Percentiles rank a stretch among this genome's conserved stretches.
Evolutionary conservation across 2,797 vertebrate species (phyloP).

Genomic region (Microctenopoma steveboyesi): DNA sequence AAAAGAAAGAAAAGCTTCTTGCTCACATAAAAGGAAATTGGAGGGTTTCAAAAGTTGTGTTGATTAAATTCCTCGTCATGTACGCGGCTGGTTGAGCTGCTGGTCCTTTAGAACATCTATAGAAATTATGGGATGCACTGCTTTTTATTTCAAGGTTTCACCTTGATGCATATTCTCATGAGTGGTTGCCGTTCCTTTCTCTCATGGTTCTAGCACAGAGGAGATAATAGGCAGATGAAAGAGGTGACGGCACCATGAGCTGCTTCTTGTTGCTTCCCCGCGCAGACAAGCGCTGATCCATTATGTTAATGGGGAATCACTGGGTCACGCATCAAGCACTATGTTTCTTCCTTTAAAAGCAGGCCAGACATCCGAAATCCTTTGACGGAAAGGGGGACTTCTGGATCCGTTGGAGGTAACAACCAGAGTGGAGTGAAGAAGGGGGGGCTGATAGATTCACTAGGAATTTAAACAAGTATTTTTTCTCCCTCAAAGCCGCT

Average conservation of each 20-base stretch:
- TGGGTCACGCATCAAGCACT: slow-evolving; percentile 68
- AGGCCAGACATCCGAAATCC: slow-evolving; percentile 67
- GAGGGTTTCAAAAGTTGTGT: slow-evolving; percentile 59
- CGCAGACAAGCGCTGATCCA: slow-evolving; percentile 56
- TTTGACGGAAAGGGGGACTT: slow-evolving; percentile 61
- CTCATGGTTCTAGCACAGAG: slow-evolving; percentile 10
- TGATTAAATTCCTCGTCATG: slow-evolving; percentile 59
- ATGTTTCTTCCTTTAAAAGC: slow-evolving; percentile 76
- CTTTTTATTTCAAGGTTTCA: neutral
- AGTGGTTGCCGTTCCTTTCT: neutral
- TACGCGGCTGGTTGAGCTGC: slow-evolving; percentile 5
- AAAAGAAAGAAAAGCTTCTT: slow-evolving; percentile 35
- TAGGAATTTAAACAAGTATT: slow-evolving; percentile 86
- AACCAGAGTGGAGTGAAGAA: slow-evolving; percentile 29
- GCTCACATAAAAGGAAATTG: slow-evolving; percentile 54
- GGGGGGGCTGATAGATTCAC: slow-evolving; percentile 78
- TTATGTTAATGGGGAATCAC: slow-evolving; percentile 66
- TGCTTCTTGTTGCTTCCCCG: slow-evolving; percentile 45
- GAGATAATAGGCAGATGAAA: slow-evolving; percentile 33
- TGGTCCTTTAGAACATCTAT: neutral
- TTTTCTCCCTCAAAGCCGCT: slow-evolving; percentile 81
- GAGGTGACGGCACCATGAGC: slow-evolving; percentile 35
- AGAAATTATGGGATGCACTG: neutral
- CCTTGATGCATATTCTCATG: neutral
- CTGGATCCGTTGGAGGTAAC: slow-evolving; percentile 61